phyloP scores from a whole-genome alignment of 2,113 vertebrate genomes.

The Gasterosteus nipponicus region DNA sequence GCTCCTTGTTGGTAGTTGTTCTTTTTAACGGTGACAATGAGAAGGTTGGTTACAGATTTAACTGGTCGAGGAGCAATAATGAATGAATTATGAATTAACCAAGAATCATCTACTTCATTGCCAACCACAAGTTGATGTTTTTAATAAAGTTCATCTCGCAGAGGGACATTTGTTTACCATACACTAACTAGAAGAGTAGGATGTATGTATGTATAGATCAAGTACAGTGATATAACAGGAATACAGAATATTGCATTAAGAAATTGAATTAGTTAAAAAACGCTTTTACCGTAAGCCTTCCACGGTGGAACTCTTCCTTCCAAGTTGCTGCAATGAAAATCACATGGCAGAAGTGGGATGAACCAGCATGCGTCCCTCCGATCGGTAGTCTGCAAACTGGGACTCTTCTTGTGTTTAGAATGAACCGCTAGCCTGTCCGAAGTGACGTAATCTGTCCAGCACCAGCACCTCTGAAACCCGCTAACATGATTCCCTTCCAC shows the following conservation, averaged over 20 bases:
- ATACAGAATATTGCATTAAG: neutral
- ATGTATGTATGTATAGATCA: neutral
- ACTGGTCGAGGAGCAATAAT: neutral
- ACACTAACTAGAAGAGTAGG: neutral
- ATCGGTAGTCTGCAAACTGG: constrained; percentile 32
- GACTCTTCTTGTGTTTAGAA: neutral
- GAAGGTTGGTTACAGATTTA: neutral
- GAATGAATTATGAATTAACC: neutral
- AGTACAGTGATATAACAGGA: neutral
- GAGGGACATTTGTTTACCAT: neutral
- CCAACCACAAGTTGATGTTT: neutral
- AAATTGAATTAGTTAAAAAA: constrained; percentile 2
- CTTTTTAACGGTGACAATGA: neutral
- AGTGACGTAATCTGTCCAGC: neutral
- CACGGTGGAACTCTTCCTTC: constrained; percentile 31
- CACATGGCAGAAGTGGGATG: constrained; percentile 49
- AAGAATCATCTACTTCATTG: neutral
- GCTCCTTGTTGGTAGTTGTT: neutral
- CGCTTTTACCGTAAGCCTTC: constrained; percentile 44
- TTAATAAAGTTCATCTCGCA: neutral
- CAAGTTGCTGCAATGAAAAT: constrained; percentile 30
- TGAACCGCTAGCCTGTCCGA: neutral
- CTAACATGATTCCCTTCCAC: neutral
- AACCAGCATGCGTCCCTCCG: constrained; percentile 7
- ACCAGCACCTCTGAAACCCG: neutral